A percentile compares a stretch with the other conserved stretches of the same genome.
These are phyloP conservation scores for Octodon degus DNA, from an alignment of 2,113 vertebrate genomes.

Conservation along the genomic window DNA sequence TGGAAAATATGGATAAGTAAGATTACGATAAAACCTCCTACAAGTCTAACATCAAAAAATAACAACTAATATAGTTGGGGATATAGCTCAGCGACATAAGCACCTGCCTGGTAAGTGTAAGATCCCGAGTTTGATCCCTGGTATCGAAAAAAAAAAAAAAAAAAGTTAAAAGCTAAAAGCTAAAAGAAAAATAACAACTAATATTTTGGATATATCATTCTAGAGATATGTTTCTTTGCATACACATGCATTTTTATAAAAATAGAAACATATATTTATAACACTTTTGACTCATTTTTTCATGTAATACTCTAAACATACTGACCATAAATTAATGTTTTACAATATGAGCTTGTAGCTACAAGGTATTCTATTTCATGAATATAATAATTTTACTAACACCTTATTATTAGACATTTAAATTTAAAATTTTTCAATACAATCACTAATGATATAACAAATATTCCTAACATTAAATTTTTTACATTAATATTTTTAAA, in stretches of 20 bases:
- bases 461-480: slow-evolving; percentile 2
- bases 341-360: background rate
- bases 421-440: background rate
- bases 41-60: background rate
- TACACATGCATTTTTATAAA: background rate
- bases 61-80: background rate
- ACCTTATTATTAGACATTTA: background rate
- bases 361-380: background rate
- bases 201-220: background rate
- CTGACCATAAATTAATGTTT: background rate
- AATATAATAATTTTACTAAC: slow-evolving; percentile 16
- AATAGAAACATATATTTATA: background rate
- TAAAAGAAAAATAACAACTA: background rate
- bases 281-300: background rate
- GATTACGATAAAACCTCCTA: slow-evolving; percentile 20
- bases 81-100: too few species aligned
- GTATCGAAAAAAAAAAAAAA: too few species aligned
- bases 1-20: background rate
- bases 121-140: too few species aligned
- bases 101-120: too few species aligned
- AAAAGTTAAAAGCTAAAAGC: too few species aligned
- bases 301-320: background rate
- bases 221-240: background rate
- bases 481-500: background rate
- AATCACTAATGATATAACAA: slow-evolving; percentile 19